Evolutionary conservation across 2,113 vertebrate genomes (phyloP).

Genomic region (Brevimyrus niger): DNA sequence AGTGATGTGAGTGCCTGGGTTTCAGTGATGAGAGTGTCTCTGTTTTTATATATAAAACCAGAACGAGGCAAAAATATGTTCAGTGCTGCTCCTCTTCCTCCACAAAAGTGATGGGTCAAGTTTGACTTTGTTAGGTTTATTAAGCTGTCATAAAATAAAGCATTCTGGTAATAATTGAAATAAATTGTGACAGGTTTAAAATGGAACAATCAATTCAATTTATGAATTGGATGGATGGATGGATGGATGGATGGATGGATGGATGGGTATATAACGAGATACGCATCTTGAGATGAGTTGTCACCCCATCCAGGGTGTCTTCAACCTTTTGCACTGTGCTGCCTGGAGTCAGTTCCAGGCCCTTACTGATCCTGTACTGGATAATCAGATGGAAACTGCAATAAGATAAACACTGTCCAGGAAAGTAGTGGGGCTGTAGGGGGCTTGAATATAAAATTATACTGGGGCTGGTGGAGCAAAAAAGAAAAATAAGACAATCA

Average conservation of each 20-base stretch:
- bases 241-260: not conserved
- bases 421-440: not conserved
- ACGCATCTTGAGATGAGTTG: not conserved
- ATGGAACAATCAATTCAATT: not conserved
- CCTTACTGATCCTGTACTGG: not conserved
- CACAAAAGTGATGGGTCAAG: not conserved
- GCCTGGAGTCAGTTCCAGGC: not conserved
- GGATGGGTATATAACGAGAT: not conserved
- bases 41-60: not conserved
- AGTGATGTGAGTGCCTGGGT: too few species aligned
- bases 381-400: not conserved
- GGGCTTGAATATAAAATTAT: not conserved
- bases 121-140: not conserved
- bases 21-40: too few species aligned
- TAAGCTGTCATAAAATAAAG: not conserved
- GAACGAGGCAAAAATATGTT: not conserved
- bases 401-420: not conserved
- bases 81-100: not conserved
- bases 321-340: not conserved
- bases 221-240: not conserved
- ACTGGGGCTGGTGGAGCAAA: not conserved
- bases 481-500: not conserved
- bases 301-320: not conserved
- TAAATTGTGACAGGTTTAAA: not conserved
- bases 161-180: not conserved